These are phyloP conservation scores for Eurypyga helias DNA, from an alignment of 2,113 vertebrate genomes.

Conservation along the genomic window DNA sequence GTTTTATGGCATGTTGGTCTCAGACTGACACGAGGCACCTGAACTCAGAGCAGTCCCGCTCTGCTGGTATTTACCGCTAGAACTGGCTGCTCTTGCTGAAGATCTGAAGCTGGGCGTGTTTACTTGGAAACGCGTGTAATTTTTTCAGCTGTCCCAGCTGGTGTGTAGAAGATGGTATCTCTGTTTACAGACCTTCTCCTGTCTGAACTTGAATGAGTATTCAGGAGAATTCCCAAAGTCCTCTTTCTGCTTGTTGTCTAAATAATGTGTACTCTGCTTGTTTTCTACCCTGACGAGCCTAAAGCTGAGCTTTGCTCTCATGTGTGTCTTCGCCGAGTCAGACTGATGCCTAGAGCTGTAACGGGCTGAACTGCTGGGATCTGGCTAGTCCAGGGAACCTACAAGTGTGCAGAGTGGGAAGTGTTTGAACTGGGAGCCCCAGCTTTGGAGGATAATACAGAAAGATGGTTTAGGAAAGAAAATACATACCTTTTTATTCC, in stretches of 20 bases:
- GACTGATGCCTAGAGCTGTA: too few relatives aligned
- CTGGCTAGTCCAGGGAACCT: not conserved
- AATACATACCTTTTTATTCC: accelerated
- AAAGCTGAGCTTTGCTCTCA: not conserved
- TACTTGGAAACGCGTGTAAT: not conserved
- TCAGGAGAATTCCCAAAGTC: not conserved
- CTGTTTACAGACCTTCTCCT: not conserved
- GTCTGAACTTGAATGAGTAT: not conserved
- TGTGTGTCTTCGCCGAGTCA: not conserved
- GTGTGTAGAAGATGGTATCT: not conserved
- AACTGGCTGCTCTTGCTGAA: not conserved
- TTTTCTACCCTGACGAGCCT: not conserved
- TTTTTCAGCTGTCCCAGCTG: not conserved
- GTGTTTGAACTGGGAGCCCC: not conserved
- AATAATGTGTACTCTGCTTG: not conserved
- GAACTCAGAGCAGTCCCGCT: not conserved
- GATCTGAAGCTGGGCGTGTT: not conserved
- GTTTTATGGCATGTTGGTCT: not conserved
- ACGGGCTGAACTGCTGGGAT: not conserved
- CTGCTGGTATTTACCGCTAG: not conserved
- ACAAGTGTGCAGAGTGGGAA: not conserved
- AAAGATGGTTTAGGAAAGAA: not conserved
- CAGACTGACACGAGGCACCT: not conserved
- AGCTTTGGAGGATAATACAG: not conserved
- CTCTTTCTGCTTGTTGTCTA: not conserved